Base-by-base conservation (phyloP, 2,888 invertebrate genomes). In the Melinopterus prodromus region DNA sequence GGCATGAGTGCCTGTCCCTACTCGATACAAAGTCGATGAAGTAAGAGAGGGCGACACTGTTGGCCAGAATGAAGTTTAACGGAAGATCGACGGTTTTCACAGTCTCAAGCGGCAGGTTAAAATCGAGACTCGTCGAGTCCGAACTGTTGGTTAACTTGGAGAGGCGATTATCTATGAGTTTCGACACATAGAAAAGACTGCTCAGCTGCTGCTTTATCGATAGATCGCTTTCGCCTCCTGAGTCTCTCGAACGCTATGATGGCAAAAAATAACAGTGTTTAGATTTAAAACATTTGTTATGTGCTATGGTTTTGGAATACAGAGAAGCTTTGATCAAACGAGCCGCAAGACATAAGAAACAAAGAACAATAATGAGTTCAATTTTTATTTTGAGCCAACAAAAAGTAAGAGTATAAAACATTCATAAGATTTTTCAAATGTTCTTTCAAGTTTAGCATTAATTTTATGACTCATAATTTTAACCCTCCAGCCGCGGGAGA, bases 151-250 rank as follows among this genome's bases (percentile, higher is more conserved):
- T 87, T 81, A 89, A 85, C 86, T 89, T 89, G n/a, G 86, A 84
- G 77, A 89, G 84, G 80, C 88, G 86, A 81, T 84, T 88, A 84
- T 97, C 95, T 81, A 97, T 93, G 35, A 96, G 92, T 86, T 94
- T 94, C 79, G 93, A 92, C 38, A 98, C 93, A 89, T 95, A 97
- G 83, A 94, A 91, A 79, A 98, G 90, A 84, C 97, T 97, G 79
- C 95, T 95, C 72, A 98, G 89, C 87, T 97, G 97, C 86, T 97
- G 97, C 83, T 97, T 96, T 78, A 97, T 94, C 78, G 93, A 91
- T 53, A 94, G 88, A 87, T 96, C 96, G 90, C 96, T 95, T 84
- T 96, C 96, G 0, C 96, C 96, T 0, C 96, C 96, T 35, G 95
- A 94, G 89, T 98, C 97, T 86, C 94, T 93, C 6, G 97, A 97